Base-by-base conservation (phyloP, 2,113 vertebrate genomes). In the Perognathus longimembris region DNA sequence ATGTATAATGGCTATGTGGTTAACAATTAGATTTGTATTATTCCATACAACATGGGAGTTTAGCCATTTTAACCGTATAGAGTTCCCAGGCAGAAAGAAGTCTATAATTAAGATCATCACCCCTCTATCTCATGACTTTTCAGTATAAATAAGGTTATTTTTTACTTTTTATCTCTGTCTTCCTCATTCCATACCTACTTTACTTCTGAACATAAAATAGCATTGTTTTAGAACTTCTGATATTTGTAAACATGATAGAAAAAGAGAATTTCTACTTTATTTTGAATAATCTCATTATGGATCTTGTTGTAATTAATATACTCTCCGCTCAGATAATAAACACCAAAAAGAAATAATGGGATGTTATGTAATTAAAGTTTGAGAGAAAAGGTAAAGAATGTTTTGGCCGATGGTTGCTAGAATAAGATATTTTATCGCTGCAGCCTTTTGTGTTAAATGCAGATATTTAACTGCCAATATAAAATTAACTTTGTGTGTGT, bases 261-360 rank as follows among this genome's bases (percentile, higher is more conserved):
- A 80, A 24, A 73, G 70, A 82, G 26, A 50, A 36, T 83, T 93
- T 79, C 54, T 88, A 10, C 21, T 89, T 88, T 90, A 50, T 92
- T 85, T 76, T 87, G 74, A 86, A 78, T 85, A 88, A 79, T 82
- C 38, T 88, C 93, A 70, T 32, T 88, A 73, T 75, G 63, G 75
- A 85, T 14, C 67, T 17, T 63, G 0, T 64, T 89, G 45, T 59
- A 86, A 38, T 92, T 77, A 11, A 38, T 38, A 50, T 9, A 6
- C 3, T 79, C 36, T 91, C 38, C 91, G 45, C 63, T 63, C 32
- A 89, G 36, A 89, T 85, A 74, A 78, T 57, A 78, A 40, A 83
- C 85, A 36, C 18, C 54, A 93, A 40, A 12, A 92, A 50, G 81
- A 85, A 87, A 54, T 38, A 83, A 40, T 69, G 64, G 22, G 36